Base-by-base conservation (phyloP, 2,797 vertebrate species). In the Diglossa cyanea region DNA sequence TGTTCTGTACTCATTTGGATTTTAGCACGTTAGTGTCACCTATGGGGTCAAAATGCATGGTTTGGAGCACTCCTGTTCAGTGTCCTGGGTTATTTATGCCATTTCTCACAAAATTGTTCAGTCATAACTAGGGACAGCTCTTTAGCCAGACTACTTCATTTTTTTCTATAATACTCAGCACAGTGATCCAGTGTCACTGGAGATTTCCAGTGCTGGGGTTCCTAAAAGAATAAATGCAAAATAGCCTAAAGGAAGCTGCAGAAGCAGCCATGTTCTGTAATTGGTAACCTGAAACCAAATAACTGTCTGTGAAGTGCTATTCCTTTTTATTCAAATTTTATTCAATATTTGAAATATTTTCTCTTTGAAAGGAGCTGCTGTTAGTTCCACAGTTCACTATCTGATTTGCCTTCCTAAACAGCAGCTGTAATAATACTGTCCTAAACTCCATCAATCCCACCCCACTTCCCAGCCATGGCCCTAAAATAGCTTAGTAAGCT, bases 361-460 rank as follows among this genome's bases (percentile, higher is more conserved):
- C 45, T 62, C 33, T 73, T 66, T 58, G 5, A 47, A 62, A 75
- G 8, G 42, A 65, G 10, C 39, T 65, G 5, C 8, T 74, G 26
- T 33, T 80, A 87, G 51, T 78, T 50, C 50, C 25, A 39, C 30
- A 44, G n/a, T 61, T 77, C n/a, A 35, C 26, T 50, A 13, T 67
- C 39, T 75, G 31, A 37, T 86, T 81, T 93, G 65, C 28, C 50
- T 58, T 81, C 48, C 50, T 81, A 62, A 88, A 48, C 17, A 54
- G 11, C 37, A 70, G 44, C 37, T 53, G 37, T 4, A 3, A 35
- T 63, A 90, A 73, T 55, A 7, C n/a, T 73, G 26, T 73, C n/a
- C 88, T 61, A 31, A 94, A 75, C 23, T 90, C 45, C 62, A 73
- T 90, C 79, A 58, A 62, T 91, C 76, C 63, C 80, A 88, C 30